Evolutionary conservation across 1,140 invertebrate genomes (phyloP).

Genomic region (Arion vulgaris): DNA sequence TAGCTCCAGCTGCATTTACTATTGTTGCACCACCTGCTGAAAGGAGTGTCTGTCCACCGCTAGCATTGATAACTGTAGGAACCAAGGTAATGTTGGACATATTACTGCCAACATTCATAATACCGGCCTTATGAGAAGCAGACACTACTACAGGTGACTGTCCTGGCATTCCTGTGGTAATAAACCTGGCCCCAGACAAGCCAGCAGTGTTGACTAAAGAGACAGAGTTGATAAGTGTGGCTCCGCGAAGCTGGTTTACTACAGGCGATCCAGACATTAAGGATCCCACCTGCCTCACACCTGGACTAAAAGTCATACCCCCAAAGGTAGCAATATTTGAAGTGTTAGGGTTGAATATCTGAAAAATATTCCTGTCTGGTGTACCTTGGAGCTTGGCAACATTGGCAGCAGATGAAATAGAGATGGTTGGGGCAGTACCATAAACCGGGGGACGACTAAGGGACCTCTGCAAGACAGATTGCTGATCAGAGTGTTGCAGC

Average conservation of each 20-base stretch:
- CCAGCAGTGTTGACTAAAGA: conserved; percentile 29
- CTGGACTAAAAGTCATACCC: conserved; percentile 31
- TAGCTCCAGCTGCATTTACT: neutral
- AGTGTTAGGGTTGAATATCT: conserved; percentile 34
- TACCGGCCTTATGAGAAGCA: conserved; percentile 11
- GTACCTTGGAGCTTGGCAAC: conserved; percentile 43
- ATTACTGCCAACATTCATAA: conserved; percentile 15
- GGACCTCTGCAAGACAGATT: conserved; percentile 25
- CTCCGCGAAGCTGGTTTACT: conserved; percentile 26
- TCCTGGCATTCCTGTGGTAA: conserved; percentile 25
- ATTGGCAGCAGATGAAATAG: conserved; percentile 28
- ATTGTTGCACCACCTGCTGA: conserved; percentile 7
- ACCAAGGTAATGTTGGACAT: conserved; percentile 31
- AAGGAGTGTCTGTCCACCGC: conserved; percentile 29
- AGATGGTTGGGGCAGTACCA: neutral
- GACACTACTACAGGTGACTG: conserved; percentile 26
- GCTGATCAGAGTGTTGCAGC: neutral
- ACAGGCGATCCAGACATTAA: conserved; percentile 4
- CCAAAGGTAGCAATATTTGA: conserved; percentile 14
- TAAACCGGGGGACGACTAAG: neutral
- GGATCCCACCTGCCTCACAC: conserved; percentile 22
- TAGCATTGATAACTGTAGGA: conserved; percentile 30
- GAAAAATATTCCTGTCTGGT: conserved; percentile 37
- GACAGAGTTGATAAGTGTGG: conserved; percentile 29
- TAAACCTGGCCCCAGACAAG: conserved; percentile 26